A percentile compares a stretch with the other conserved stretches of the same genome.
phyloP scores from a whole-genome alignment of 2,888 invertebrate species.

The Pteria penguin region DNA sequence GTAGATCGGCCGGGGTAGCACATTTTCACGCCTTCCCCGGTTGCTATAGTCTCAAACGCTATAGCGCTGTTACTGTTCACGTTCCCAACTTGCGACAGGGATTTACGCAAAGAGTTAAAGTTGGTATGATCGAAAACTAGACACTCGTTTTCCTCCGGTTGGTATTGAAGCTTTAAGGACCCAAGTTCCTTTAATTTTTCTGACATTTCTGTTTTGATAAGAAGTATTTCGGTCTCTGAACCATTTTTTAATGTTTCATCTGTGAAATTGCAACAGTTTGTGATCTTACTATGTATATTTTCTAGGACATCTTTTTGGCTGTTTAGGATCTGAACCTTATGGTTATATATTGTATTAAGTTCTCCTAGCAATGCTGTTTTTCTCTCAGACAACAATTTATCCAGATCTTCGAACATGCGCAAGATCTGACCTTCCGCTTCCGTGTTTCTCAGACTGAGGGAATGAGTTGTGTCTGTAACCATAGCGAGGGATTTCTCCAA shows the following conservation, averaged over 20 bases:
- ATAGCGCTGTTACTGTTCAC: slow-evolving; percentile 79
- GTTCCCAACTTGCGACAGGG: slow-evolving; percentile 74
- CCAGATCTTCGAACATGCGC: slow-evolving; percentile 76
- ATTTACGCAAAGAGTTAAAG: slow-evolving; percentile 70
- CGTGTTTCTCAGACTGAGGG: slow-evolving; percentile 64
- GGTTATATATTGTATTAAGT: slow-evolving; percentile 72
- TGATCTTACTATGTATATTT: slow-evolving; percentile 79
- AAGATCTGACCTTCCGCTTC: slow-evolving; percentile 73
- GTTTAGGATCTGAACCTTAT: slow-evolving; percentile 76
- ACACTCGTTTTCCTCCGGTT: slow-evolving; percentile 79
- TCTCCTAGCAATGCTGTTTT: slow-evolving; percentile 75
- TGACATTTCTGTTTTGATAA: slow-evolving; percentile 81
- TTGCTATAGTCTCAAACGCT: slow-evolving; percentile 79
- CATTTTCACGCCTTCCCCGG: slow-evolving; percentile 79
- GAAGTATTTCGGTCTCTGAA: slow-evolving; percentile 81
- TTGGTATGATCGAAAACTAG: slow-evolving; percentile 76
- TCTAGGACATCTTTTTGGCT: slow-evolving; percentile 78
- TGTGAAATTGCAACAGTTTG: slow-evolving; percentile 81
- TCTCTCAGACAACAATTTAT: slow-evolving; percentile 74
- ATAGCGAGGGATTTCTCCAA: slow-evolving; percentile 74
- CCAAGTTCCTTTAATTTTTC: slow-evolving; percentile 80
- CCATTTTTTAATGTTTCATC: slow-evolving; percentile 81
- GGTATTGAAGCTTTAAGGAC: slow-evolving; percentile 64
- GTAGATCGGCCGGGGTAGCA: slow-evolving; percentile 76
- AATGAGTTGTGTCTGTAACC: slow-evolving; percentile 70